Conservation (phyloP, 2,113 vertebrate genomes). For the Xerus inauris region DNA sequence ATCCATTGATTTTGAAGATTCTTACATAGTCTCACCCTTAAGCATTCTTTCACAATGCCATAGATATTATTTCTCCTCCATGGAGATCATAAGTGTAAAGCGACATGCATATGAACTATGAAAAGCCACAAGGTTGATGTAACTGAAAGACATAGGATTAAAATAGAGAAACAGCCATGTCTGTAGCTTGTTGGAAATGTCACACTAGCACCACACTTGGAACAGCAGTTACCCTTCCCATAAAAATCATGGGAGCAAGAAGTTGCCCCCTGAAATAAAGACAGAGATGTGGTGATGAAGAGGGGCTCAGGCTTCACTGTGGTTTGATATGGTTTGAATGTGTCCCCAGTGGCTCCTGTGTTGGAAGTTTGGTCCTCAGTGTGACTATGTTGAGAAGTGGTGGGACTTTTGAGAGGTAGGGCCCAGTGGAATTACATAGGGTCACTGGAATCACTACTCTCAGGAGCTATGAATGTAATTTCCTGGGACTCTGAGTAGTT, state of each 20-base stretch:
- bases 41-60: neutral
- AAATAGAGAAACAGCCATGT: neutral
- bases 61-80: neutral
- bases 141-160: neutral
- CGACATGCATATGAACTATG: neutral
- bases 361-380: neutral
- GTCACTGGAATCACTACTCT: fast-evolving
- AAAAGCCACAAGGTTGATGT: too few species aligned
- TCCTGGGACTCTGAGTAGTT: neutral
- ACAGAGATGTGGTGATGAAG: neutral
- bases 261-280: neutral
- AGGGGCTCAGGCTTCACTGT: neutral
- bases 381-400: too few species aligned
- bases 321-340: neutral
- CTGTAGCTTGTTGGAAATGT: neutral
- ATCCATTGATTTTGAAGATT: neutral
- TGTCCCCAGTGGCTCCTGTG: too few species aligned
- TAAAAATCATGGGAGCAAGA: neutral
- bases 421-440: too few species aligned
- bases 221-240: neutral
- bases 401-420: fast-evolving
- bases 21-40: neutral
- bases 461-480: neutral
- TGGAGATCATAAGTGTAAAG: neutral
- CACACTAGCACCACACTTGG: neutral